Evolutionary conservation across 2,888 invertebrate genomes (phyloP), one percentile per base, ranked within the genome.

Genomic region (Dendrolimus houi): DNA sequence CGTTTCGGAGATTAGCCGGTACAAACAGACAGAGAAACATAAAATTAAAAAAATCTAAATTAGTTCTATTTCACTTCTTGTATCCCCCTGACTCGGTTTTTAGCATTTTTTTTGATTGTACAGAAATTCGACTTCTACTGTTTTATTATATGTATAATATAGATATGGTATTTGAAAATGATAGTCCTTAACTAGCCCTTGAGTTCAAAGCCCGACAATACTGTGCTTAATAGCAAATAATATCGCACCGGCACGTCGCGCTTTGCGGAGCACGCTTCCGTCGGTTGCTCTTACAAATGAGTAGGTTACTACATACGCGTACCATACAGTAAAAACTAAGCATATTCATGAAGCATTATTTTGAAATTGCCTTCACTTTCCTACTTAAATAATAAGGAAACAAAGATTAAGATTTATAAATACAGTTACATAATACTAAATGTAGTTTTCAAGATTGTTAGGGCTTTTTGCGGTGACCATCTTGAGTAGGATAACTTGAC

Each of bases 201-300:
- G 47, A 47, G 47, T 9, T 47, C 47, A 47, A 47, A 47, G 47
- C 47, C 47, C 47, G 9, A 47, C 9, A 9, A 47, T 47, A 29
- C 29, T 6, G 47, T 47, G 12, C 47, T 47, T 47, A 29, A 29
- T 29, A 47, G 47, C 9, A 47, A 47, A 47, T 47, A 47, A 83
- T 84, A 83, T 77, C 81, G 81, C 83, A 83, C 81, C 63, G 61
- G 56, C 55, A 57, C 67, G 78, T 70, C 62, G 67, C 65, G 81
- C 79, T 79, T 77, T 67, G 72, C 65, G 65, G 66, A 84, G 83
- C 83, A 68, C 67, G 68, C 74, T 80, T 83, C 84, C 84, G 79
- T 64, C 62, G 54, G 12, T 29, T 29, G 29, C 29, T 29, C 29
- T 29, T 6, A 29, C 29, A 29, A 6, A 29, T 3, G 29, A 29